These are phyloP conservation scores for Sphinx pinastri DNA, from an alignment of 2,888 invertebrate species.

Conservation along the genomic window DNA sequence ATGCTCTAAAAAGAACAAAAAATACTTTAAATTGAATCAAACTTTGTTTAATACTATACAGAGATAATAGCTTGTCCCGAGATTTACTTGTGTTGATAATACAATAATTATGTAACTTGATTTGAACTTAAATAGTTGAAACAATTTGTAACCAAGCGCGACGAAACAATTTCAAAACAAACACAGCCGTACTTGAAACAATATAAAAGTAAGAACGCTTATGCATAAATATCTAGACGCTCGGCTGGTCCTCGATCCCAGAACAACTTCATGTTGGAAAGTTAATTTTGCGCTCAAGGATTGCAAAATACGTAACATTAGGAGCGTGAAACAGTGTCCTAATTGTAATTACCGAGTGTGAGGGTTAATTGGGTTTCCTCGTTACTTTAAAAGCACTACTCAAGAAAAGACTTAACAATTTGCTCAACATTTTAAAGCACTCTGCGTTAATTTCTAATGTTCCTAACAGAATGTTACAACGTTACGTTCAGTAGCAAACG, in stretches of 20 bases:
- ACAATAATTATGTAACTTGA: no score
- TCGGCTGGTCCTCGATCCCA: slow-evolving; percentile 1
- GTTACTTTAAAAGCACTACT: slow-evolving; percentile 52
- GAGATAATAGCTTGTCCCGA: no score
- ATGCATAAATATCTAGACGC: slow-evolving; percentile 8
- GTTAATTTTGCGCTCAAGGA: slow-evolving; percentile 25
- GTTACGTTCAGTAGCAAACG: neutral
- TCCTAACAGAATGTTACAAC: slow-evolving; percentile 5
- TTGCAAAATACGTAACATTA: slow-evolving; percentile 37
- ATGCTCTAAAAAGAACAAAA: no score
- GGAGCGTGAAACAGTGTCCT: slow-evolving; percentile 45
- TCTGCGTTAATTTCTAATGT: slow-evolving; percentile 7
- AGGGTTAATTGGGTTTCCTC: slow-evolving; percentile 54
- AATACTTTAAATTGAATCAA: no score
- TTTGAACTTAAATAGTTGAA: no score
- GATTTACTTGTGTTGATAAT: no score
- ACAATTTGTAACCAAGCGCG: neutral
- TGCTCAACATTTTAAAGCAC: slow-evolving; percentile 21
- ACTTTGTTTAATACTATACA: no score
- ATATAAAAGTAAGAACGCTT: slow-evolving; percentile 11
- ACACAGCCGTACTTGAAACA: neutral
- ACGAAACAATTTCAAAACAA: neutral
- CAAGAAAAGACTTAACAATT: slow-evolving; percentile 46
- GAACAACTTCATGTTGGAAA: slow-evolving; percentile 8
- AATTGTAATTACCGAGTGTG: slow-evolving; percentile 58